Evolutionary conservation across 2,797 vertebrate species (phyloP).

Genomic region (Brachyalestes nurse): DNA sequence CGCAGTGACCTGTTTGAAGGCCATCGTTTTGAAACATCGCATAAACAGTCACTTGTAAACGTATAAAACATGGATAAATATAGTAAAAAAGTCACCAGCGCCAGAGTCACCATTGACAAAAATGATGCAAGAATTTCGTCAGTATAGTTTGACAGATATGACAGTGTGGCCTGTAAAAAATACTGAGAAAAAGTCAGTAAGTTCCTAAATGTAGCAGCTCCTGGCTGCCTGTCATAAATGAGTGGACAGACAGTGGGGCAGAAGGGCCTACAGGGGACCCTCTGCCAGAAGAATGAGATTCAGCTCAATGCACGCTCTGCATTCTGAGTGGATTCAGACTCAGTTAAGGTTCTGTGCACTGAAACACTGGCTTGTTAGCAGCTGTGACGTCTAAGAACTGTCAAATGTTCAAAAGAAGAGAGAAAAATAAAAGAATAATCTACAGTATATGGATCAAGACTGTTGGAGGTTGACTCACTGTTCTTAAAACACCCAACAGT

Average conservation of each 20-base stretch:
- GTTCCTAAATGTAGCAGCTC: slow-evolving; percentile 31
- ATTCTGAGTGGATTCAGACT: slow-evolving; percentile 16
- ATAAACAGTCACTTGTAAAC: background rate
- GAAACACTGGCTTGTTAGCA: slow-evolving; percentile 75
- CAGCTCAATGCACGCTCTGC: background rate
- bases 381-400: slow-evolving; percentile 71
- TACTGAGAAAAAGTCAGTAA: background rate
- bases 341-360: slow-evolving; percentile 70
- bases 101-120: slow-evolving; percentile 25
- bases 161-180: slow-evolving; percentile 4
- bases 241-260: slow-evolving; percentile 1
- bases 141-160: slow-evolving; percentile 34
- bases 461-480: too few species aligned
- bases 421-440: too few species aligned
- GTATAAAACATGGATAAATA: background rate
- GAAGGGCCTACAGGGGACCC: slow-evolving; percentile 13
- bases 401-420: slow-evolving; percentile 47
- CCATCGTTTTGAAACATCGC: background rate
- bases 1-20: background rate
- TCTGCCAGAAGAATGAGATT: slow-evolving; percentile 41
- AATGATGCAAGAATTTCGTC: slow-evolving; percentile 46
- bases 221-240: slow-evolving; percentile 30
- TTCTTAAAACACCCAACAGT: too few species aligned
- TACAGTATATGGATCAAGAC: background rate
- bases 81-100: background rate